A percentile compares a stretch with the other conserved stretches of the same genome.
Evolutionary conservation across 2,888 invertebrate genomes (phyloP).

Genomic region (Xestia rhomboidea): DNA sequence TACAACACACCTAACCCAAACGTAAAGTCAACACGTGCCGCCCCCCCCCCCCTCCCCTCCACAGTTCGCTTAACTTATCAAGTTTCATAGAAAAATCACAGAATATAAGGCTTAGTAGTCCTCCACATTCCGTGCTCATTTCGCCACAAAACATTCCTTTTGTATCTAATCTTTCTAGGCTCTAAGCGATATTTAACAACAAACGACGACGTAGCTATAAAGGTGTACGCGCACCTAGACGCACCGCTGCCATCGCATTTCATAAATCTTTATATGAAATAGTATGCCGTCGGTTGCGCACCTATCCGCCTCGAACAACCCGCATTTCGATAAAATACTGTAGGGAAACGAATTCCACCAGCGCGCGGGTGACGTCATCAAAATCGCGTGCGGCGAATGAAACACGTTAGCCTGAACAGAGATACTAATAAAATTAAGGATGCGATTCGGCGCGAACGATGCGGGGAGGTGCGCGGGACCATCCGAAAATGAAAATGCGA

Average conservation of each 20-base stretch:
- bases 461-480: not conserved
- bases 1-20: not conserved
- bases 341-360: no score
- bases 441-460: no score
- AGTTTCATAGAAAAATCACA: not conserved
- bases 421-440: no score
- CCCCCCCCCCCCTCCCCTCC: not conserved
- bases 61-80: not conserved
- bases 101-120: not conserved
- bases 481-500: not conserved
- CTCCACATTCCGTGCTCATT: constrained; percentile 1
- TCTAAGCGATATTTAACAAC: constrained; percentile 17
- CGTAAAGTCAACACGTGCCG: not conserved
- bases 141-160: constrained; percentile 23
- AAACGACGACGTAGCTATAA: not conserved
- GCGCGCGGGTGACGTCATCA: not conserved
- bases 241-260: not conserved
- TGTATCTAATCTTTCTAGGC: constrained; percentile 43
- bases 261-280: not conserved
- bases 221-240: not conserved
- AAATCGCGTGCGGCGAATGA: not conserved
- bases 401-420: no score
- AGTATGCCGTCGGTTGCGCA: no score
- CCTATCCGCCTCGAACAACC: no score
- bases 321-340: no score